Base-by-base conservation (phyloP, 2,797 vertebrate species). In the Protonibea diacanthus region DNA sequence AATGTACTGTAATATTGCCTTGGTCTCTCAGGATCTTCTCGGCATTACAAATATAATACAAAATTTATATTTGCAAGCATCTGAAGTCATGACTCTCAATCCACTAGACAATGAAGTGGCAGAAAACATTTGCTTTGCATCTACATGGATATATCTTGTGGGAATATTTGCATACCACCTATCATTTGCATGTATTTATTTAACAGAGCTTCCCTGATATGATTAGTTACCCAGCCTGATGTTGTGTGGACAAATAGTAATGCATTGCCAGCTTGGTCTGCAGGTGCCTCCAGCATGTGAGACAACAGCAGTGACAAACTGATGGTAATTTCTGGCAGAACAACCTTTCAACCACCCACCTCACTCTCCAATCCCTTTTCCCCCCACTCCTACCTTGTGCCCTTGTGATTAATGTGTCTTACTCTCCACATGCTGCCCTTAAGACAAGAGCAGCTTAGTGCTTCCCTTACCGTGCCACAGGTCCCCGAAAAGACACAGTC, bases 361-460 rank as follows among this genome's bases (percentile, higher is more conserved):
- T 90, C 73, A 65, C 71, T 63, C 75, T 86, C 74, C 87, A 86
- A 80, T 87, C 82, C 58, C 66, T 67, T 78, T 60, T 75, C 52
- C 57, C 33, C 33, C 29, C 9, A 56, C 79, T 72, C 72, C 66
- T 82, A 83, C 77, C 79, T 76, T n/a, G 79, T 86, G 88, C 86
- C 86, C 90, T 86, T 74, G 84, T 92, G 91, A 91, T 92, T 91
- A 89, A 91, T 86, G 81, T 85, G 83, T 88, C 82, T 79, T 79
- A 82, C 78, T 82, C 90, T 83, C 87, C 87, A 74, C 88, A 80
- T 81, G 77, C 82, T 88, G 84, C 89, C 90, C 89, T 88, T 85
- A 90, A 93, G 88, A 93, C 88, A 88, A 88, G 86, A 92, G 87
- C 83, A 86, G 91, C 86, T 91, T 91, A 91, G 78, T 27, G 86